A percentile compares a stretch with the other conserved stretches of the same genome.
phyloP scores from a whole-genome alignment of 2,113 vertebrate genomes.

The Tyrannus savana region DNA sequence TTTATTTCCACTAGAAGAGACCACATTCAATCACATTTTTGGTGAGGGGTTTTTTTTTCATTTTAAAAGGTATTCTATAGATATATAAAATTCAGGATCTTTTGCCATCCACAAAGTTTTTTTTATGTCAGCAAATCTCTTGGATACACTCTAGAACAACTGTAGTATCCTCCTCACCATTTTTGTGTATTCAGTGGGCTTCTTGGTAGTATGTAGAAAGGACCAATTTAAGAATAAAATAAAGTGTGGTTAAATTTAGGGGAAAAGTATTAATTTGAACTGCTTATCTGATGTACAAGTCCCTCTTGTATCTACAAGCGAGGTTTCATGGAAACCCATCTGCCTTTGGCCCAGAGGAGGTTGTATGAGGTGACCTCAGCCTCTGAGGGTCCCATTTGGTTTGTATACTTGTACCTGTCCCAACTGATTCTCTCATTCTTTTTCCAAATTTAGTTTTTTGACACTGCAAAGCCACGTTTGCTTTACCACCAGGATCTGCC shows the following conservation, averaged over 20 bases:
- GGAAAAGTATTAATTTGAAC: background rate
- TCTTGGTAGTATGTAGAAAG: background rate
- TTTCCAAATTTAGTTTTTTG: background rate
- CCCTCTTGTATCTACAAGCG: too few relatives aligned
- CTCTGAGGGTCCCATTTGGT: background rate
- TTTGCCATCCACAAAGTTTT: background rate
- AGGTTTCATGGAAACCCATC: background rate
- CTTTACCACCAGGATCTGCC: background rate
- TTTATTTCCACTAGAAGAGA: background rate
- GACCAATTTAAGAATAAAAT: background rate
- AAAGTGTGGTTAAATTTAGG: background rate
- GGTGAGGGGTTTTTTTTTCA: accelerated
- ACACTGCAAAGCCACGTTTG: background rate
- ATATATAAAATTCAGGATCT: background rate
- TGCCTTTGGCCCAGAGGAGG: background rate
- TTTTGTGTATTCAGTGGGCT: background rate
- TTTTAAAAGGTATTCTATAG: background rate
- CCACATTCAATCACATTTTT: background rate
- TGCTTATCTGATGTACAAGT: background rate
- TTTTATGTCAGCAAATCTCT: background rate
- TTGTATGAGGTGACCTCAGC: background rate
- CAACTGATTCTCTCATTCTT: background rate
- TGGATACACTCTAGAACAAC: background rate
- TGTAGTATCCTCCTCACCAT: background rate
- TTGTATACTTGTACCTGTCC: background rate